These are phyloP conservation scores for Dromius quadrimaculatus DNA, from an alignment of 2,888 invertebrate genomes.

Conservation along the genomic window DNA sequence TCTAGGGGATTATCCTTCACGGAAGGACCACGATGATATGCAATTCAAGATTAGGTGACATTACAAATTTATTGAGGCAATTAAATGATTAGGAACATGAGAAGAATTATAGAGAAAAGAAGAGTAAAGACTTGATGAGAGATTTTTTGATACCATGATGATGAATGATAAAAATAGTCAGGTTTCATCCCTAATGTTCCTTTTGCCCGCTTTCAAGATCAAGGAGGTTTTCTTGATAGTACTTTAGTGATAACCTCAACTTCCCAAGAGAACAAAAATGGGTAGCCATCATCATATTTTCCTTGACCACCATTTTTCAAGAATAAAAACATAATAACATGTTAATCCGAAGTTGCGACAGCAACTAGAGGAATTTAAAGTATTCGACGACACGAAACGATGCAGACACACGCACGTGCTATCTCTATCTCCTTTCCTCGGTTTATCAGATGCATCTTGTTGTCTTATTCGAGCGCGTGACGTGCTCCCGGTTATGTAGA, in stretches of 20 bases:
- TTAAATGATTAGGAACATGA: too few species aligned
- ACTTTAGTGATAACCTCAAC: slow-evolving; percentile 32
- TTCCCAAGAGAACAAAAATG: too few species aligned
- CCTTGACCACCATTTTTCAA: slow-evolving; percentile 30
- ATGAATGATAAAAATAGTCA: too few species aligned
- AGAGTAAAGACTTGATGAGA: too few species aligned
- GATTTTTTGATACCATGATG: too few species aligned
- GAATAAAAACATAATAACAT: slow-evolving; percentile 43
- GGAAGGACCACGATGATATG: neutral
- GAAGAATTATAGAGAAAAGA: too few species aligned
- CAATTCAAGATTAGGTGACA: too few species aligned
- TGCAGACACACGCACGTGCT: slow-evolving; percentile 40
- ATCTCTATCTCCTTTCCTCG: slow-evolving; percentile 1
- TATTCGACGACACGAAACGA: slow-evolving; percentile 34
- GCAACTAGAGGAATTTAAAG: slow-evolving; percentile 46
- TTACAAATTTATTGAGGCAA: too few species aligned
- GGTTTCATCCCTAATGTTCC: too few species aligned
- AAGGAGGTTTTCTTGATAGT: slow-evolving; percentile 13
- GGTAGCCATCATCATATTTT: too few species aligned
- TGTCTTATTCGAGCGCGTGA: slow-evolving; percentile 3
- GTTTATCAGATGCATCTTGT: neutral
- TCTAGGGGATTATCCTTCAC: neutral
- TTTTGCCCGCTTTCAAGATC: too few species aligned
- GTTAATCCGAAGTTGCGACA: slow-evolving; percentile 38
- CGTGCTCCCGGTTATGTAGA: slow-evolving; percentile 25